Base-by-base conservation (phyloP, 2,797 vertebrate species). In the Xenopus petersii region DNA sequence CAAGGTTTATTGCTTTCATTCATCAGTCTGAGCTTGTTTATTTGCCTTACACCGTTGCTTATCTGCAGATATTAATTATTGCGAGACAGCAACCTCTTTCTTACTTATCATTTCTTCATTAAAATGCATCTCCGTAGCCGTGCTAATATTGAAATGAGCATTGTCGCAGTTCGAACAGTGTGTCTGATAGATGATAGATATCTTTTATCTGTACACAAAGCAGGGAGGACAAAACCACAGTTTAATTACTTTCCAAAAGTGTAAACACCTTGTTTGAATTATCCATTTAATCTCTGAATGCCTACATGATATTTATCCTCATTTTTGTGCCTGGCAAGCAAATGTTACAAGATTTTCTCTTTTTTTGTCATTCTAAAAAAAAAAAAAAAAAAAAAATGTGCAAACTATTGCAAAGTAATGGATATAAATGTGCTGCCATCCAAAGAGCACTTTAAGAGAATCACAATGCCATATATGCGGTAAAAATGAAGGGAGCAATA, bases 351-450 rank as follows among this genome's bases (percentile, higher is more conserved):
- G 12, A 26, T 78, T 51, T 62, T 77, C 66, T 65, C 49, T 75
- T 12, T 1, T 0, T 75, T 80, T 16, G 54, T 56, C 15, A 56
- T 56, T 78, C 59, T 49, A 67, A 75, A 73, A 48, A 71, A 59
- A 80, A 1, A 73, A 48, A 71, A 59, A 80, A 1, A 16, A 13
- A 30, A 75, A 80, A 5, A 63, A 42, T 74, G 33, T 66, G 46
- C 42, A 76, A 65, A 70, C 80, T 55, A 13, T 5, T 66, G 63
- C 63, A 61, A 4, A 33, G 30, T 58, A 72, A 69, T 66, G 71
- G 71, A 77, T 48, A 68, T 36, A 79, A 69, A 79, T 81, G 65
- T 78, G 51, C 75, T 82, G 70, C 62, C 42, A 80, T 67, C 47
- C 21, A 73, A 42, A 69, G 73, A 70, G 68, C 60, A 63, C 33